phyloP scores from a whole-genome alignment of 2,113 vertebrate genomes.

The Prunella himalayana region DNA sequence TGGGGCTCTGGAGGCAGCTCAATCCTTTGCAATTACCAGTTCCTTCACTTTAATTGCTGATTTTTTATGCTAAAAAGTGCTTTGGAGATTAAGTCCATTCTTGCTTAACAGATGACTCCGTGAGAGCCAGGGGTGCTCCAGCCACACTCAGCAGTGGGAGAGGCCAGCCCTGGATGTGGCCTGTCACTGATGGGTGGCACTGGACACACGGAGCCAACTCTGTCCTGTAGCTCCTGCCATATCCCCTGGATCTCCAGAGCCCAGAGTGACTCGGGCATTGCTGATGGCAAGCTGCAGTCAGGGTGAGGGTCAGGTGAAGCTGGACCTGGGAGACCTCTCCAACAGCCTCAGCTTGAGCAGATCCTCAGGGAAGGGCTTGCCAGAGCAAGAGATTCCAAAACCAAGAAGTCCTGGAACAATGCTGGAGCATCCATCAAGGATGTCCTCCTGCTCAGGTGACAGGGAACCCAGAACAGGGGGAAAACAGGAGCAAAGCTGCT shows the following conservation, averaged over 20 bases:
- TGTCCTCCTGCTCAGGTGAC: accelerated
- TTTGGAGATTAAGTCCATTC: not conserved
- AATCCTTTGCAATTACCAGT: not conserved
- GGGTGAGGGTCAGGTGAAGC: not conserved
- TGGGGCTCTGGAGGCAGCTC: accelerated
- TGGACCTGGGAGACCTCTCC: not conserved
- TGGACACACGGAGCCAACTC: accelerated
- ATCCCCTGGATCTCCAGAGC: not conserved
- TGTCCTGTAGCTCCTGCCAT: not conserved
- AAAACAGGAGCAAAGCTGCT: not conserved
- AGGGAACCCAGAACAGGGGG: not conserved
- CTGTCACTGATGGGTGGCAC: not conserved
- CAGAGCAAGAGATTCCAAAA: not conserved
- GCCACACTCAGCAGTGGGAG: not conserved
- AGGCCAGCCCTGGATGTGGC: not conserved
- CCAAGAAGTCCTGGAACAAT: not conserved
- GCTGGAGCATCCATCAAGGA: not conserved
- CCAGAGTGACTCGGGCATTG: not conserved
- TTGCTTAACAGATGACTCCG: accelerated
- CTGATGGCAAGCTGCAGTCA: not conserved
- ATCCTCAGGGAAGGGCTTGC: not conserved
- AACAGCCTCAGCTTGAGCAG: not conserved
- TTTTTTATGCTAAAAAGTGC: not conserved
- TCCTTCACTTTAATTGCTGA: not conserved
- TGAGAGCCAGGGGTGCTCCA: not conserved